Percentiles rank a stretch among this genome's conserved stretches.
These are phyloP conservation scores for Drusus annulatus DNA, from an alignment of 1,140 invertebrate genomes.

Conservation along the genomic window DNA sequence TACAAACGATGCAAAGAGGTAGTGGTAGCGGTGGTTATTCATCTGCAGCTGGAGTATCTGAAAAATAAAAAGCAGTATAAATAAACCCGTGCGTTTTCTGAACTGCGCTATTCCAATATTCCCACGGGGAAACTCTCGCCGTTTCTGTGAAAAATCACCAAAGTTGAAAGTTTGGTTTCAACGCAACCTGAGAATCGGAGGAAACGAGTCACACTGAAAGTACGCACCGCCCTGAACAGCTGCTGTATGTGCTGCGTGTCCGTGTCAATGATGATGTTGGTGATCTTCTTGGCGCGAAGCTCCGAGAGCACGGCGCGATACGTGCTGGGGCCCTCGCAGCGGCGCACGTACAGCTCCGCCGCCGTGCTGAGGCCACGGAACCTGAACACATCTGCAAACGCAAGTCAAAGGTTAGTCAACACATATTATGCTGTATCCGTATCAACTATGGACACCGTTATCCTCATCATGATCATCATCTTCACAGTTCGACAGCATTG, in stretches of 20 bases:
- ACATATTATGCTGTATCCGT: too few species aligned
- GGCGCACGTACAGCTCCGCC: slow-evolving; percentile 88
- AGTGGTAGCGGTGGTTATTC: slow-evolving; percentile 95
- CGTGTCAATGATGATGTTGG: slow-evolving; percentile 89
- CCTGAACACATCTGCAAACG: slow-evolving; percentile 85
- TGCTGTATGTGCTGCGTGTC: slow-evolving; percentile 82
- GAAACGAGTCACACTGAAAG: neutral
- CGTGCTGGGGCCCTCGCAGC: slow-evolving; percentile 78
- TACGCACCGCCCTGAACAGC: slow-evolving; percentile 87
- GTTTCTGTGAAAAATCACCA: too few species aligned
- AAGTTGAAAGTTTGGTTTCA: too few species aligned
- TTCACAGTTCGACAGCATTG: too few species aligned
- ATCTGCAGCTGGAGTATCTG: slow-evolving; percentile 94
- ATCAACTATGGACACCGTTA: too few species aligned
- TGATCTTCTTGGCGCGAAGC: slow-evolving; percentile 86
- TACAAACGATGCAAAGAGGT: slow-evolving; percentile 94
- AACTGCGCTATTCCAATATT: too few species aligned
- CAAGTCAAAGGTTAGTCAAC: neutral
- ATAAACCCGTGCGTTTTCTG: too few species aligned
- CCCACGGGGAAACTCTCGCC: too few species aligned
- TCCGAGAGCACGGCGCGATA: slow-evolving; percentile 86
- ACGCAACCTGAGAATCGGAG: too few species aligned
- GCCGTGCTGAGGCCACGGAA: slow-evolving; percentile 82
- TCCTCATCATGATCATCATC: too few species aligned
- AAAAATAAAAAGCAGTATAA: slow-evolving; percentile 46